These are phyloP conservation scores for Aplocera efformata DNA, from an alignment of 2,888 invertebrate genomes.

Conservation along the genomic window DNA sequence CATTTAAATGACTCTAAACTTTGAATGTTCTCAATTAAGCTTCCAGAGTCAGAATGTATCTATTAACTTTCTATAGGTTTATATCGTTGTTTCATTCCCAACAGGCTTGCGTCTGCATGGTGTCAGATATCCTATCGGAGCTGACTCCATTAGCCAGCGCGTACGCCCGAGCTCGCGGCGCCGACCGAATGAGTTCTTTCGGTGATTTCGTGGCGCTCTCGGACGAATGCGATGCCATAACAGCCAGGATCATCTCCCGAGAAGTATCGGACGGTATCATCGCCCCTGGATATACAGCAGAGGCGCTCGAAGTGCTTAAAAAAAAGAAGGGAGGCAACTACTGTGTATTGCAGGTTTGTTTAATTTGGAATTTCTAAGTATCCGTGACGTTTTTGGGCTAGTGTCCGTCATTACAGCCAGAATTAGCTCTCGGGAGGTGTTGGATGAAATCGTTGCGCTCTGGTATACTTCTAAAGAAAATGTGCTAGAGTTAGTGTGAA, in stretches of 20 bases:
- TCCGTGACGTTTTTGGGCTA: not conserved
- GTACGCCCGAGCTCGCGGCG: slow-evolving; percentile 97
- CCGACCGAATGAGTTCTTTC: slow-evolving; percentile 99
- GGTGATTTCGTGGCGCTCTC: slow-evolving; percentile 98
- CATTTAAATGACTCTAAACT: too few relatives aligned
- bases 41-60: too few relatives aligned
- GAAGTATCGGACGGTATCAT: slow-evolving; percentile 99
- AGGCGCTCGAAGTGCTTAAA: slow-evolving; percentile 91
- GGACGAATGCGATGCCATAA: slow-evolving; percentile 92
- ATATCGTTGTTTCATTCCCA: too few relatives aligned
- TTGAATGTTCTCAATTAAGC: too few relatives aligned
- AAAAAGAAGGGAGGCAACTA: slow-evolving; percentile 98
- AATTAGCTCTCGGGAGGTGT: too few relatives aligned
- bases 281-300: slow-evolving; percentile 93
- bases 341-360: slow-evolving; percentile 88
- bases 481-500: too few relatives aligned
- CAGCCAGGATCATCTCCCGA: slow-evolving; percentile 94
- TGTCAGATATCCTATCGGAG: slow-evolving; percentile 87
- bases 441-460: too few relatives aligned
- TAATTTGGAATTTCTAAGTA: not conserved
- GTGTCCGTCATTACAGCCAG: too few relatives aligned
- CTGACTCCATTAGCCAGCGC: slow-evolving; percentile 93
- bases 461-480: too few relatives aligned
- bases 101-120: slow-evolving; percentile 95
- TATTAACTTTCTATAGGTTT: too few relatives aligned